Evolutionary conservation across 2,113 vertebrate species (phyloP), one percentile per base, ranked within the genome.

Genomic region (Amblyopsis rosae): DNA sequence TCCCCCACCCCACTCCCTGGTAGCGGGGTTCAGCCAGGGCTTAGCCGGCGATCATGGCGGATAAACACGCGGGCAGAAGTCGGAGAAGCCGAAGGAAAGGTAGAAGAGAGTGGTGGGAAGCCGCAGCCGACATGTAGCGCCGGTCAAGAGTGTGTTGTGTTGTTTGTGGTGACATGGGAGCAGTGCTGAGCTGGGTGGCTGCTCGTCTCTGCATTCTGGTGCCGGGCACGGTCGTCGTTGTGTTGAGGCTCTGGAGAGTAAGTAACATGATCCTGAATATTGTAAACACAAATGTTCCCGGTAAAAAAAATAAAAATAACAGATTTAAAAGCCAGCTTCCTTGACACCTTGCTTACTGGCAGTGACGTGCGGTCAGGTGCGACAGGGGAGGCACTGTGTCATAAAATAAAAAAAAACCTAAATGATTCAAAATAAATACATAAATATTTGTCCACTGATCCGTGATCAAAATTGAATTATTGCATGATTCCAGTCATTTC

Each of bases 131-230:
- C n/a, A 19, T 65, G 70, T 61, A 55, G 69, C 12, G 0, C 12
- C 0, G 10, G 9, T 45, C 15, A 45, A 12, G 6, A 62, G 50
- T 45, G 16, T 49, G 13, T 57, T 62, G 51, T 57, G 57, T 26
- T 35, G 2, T 55, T 8, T 60, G 72, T 57, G 12, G 32, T 41
- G 17, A 13, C 50, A 88, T 89, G 85, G 88, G 88, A 82, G 73
- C 82, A 1, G 62, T 79, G 57, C 67, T 89, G 15, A 88, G 81
- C 67, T 87, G 85, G 86, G 73, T 86, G 26, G 15, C 76, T n/a
- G 10, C 65, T 62, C 75, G 48, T 0, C 19, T 86, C 15, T 72
- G 46, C 61, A 33, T 41, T 59, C 19, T 85, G 57, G 46, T 86
- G 59, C 59, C 78, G 73, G 65, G 70, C 4, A 69, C 59, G 45